Evolutionary conservation across 2,888 invertebrate species (phyloP).

Genomic region (Tipula confusa): DNA sequence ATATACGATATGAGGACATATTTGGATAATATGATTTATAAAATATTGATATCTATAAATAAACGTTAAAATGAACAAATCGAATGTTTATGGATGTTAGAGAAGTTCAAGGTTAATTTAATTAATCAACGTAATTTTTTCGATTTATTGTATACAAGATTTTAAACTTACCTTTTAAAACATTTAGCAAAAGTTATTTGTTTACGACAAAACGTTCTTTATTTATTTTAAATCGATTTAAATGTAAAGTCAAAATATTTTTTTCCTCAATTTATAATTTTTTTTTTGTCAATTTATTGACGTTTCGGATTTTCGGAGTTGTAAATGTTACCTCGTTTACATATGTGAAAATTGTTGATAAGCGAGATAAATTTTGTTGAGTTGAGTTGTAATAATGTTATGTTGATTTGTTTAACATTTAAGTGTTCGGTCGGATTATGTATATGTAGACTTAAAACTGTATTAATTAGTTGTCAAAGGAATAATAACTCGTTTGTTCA

Average conservation of each 20-base stretch:
- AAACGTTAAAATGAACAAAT: not conserved
- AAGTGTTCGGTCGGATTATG: no score
- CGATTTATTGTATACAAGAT: not conserved
- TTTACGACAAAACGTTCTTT: not conserved
- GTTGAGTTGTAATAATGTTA: not conserved
- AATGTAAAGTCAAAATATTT: not conserved
- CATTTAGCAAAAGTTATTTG: slow-evolving; percentile 13
- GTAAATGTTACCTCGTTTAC: not conserved
- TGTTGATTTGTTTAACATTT: not conserved
- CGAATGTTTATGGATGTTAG: not conserved
- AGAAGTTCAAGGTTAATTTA: not conserved
- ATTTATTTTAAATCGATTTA: not conserved
- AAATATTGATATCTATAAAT: not conserved
- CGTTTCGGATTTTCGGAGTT: not conserved
- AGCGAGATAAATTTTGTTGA: not conserved
- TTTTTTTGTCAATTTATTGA: not conserved
- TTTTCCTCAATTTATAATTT: not conserved
- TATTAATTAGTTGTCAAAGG: no score
- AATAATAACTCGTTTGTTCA: no score
- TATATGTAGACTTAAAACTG: no score
- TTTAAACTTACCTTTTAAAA: not conserved
- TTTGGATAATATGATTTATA: not conserved
- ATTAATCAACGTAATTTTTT: not conserved
- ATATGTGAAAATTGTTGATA: not conserved
- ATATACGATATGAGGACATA: slow-evolving; percentile 30